Evolutionary conservation across 2,797 vertebrate genomes (phyloP), one percentile per base, ranked within the genome.

Genomic region (Eutrigla gurnardus): DNA sequence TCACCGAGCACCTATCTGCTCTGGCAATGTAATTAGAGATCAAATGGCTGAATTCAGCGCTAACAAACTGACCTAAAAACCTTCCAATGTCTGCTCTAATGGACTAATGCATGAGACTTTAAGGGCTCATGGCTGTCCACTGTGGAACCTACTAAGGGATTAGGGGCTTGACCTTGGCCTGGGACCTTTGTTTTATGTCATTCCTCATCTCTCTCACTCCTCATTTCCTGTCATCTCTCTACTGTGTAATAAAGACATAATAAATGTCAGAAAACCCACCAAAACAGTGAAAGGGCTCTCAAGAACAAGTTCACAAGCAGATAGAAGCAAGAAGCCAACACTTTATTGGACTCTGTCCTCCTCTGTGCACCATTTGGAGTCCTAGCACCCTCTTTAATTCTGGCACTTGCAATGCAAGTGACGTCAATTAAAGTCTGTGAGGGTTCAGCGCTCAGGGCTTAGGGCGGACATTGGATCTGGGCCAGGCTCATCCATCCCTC

Each of bases 1-100:
- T 87, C 84, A 89, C 66, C 0, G 14, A 77, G 73, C 49, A 70
- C 52, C 61, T 67, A 68, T 78, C 81, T 43, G 45, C 68, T 80
- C 64, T 45, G 55, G 36, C 65, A 71, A 72, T 61, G 8, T 80
- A 84, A 86, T 89, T 85, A 89, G 58, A 82, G 67, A 79, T 77
- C 52, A 80, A 81, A 74, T 77, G 59, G 64, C 66, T 82, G 54
- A 39, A 71, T 66, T 70, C 18, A 43, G 58, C 17, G n/a, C 25
- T 12, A 47, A 13, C n/a, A 75, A 82, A 32, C 45, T 50, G 69
- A 84, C 58, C 54, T 49, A 53, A 78, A 83, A 81, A 25, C 25
- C 25, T 25, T 25, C 17, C 47, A 49, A 18, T 9, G n/a, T 49
- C 2, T 5, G n/a, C 47, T 18, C n/a, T 49, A 18, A 10, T 49